phyloP scores from a whole-genome alignment of 2,113 vertebrate genomes.

The Tragelaphus scriptus region DNA sequence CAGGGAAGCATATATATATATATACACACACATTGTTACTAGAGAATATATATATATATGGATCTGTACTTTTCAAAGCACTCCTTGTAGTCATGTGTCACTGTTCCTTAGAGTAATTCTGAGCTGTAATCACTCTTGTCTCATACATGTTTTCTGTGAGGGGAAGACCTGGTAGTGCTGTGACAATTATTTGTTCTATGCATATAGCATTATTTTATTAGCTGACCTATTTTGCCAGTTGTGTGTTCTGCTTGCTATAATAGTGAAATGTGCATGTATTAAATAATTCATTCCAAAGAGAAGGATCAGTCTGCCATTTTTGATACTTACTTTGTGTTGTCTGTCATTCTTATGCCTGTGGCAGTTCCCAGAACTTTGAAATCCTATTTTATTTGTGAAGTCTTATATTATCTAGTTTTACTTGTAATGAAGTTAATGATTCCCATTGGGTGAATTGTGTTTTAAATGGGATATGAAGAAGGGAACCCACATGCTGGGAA shows the following conservation, averaged over 20 bases:
- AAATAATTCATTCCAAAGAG: background rate
- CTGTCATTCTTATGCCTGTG: background rate
- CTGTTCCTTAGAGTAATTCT: background rate
- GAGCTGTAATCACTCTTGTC: background rate
- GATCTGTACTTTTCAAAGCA: background rate
- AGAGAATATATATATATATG: background rate
- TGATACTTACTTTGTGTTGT: background rate
- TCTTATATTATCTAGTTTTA: background rate
- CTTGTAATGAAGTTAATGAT: background rate
- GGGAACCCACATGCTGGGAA: background rate
- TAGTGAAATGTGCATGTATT: background rate
- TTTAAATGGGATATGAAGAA: background rate
- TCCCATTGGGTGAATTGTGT: background rate
- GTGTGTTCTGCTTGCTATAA: background rate
- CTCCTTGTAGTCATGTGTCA: background rate
- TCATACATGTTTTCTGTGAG: background rate
- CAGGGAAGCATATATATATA: background rate
- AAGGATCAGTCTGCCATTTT: background rate
- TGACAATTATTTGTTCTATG: background rate
- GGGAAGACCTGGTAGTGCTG: background rate
- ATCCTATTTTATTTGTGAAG: background rate
- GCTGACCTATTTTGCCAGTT: background rate
- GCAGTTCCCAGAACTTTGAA: background rate
- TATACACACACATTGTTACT: background rate
- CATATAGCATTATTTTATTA: background rate